phyloP scores from a whole-genome alignment of 2,797 vertebrate species.

The Distichodus sexfasciatus region DNA sequence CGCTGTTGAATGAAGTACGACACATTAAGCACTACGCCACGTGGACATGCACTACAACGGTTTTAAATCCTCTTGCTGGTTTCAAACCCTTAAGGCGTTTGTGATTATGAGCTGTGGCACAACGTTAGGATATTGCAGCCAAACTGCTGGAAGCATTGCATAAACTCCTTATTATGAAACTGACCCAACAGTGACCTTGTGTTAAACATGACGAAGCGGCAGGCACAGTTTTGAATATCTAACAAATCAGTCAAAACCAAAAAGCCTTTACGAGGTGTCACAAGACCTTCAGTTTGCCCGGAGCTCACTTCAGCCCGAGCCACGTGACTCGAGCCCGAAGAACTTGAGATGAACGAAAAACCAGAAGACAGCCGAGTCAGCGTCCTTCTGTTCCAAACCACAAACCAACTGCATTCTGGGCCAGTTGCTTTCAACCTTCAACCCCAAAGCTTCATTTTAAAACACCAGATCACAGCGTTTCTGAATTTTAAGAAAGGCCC shows the following conservation, averaged over 20 bases:
- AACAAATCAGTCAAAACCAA: not conserved
- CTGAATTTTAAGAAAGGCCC: not conserved
- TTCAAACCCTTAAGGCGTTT: too few species aligned
- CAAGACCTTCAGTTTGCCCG: not conserved
- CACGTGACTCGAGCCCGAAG: not conserved
- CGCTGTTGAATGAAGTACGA: not conserved
- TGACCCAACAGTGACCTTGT: too few species aligned
- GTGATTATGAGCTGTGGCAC: too few species aligned
- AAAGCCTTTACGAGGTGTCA: too few species aligned
- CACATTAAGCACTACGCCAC: not conserved
- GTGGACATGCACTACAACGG: not conserved
- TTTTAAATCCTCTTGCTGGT: conserved; percentile 4
- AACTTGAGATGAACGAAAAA: conserved; percentile 9
- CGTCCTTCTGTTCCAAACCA: conserved; percentile 17
- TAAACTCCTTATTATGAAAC: too few species aligned
- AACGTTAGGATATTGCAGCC: too few species aligned
- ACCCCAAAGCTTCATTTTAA: conserved; percentile 38
- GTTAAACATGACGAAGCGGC: too few species aligned
- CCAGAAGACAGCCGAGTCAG: not conserved
- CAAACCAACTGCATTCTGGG: not conserved
- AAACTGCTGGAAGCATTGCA: too few species aligned
- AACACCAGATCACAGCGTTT: not conserved
- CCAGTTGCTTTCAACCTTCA: not conserved
- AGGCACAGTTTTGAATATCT: not conserved
- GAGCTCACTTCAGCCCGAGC: not conserved